Percentiles rank a stretch among this genome's conserved stretches.
These are phyloP conservation scores for Solea solea DNA, from an alignment of 2,113 vertebrate genomes.

Conservation along the genomic window DNA sequence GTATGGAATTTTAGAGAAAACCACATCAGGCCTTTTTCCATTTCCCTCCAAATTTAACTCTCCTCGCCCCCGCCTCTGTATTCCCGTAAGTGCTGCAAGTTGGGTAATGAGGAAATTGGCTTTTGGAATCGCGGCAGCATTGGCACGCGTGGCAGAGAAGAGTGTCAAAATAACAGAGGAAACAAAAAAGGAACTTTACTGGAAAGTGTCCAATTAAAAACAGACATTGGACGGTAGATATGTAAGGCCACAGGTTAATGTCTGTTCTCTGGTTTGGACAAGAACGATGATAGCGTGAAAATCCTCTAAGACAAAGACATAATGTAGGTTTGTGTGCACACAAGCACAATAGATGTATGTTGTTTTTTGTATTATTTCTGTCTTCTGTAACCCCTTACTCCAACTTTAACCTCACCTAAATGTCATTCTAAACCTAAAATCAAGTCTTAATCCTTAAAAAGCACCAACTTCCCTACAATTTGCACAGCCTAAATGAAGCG, in stretches of 20 bases:
- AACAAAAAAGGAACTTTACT: constrained; percentile 45
- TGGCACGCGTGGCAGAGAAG: constrained; percentile 43
- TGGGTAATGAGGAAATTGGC: constrained; percentile 61
- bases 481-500: too few species aligned
- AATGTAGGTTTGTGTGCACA: constrained; percentile 24
- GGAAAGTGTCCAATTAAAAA: constrained; percentile 42
- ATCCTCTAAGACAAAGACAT: neutral
- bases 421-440: too few species aligned
- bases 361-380: neutral
- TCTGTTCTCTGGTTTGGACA: constrained; percentile 38
- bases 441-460: too few species aligned
- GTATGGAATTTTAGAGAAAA: constrained; percentile 46
- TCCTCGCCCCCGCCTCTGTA: constrained; percentile 44
- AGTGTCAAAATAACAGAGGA: constrained; percentile 46
- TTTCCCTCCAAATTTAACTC: constrained; percentile 55
- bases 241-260: constrained; percentile 40
- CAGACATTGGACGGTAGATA: constrained; percentile 45
- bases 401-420: too few species aligned
- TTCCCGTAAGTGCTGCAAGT: constrained; percentile 64
- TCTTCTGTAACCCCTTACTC: too few species aligned
- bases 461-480: too few species aligned
- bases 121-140: constrained; percentile 42
- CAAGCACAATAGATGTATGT: constrained; percentile 15
- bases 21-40: constrained; percentile 59
- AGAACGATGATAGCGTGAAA: constrained; percentile 18